Conservation (phyloP, 2,888 invertebrate genomes). For the Allophyes oxyacanthae region DNA sequence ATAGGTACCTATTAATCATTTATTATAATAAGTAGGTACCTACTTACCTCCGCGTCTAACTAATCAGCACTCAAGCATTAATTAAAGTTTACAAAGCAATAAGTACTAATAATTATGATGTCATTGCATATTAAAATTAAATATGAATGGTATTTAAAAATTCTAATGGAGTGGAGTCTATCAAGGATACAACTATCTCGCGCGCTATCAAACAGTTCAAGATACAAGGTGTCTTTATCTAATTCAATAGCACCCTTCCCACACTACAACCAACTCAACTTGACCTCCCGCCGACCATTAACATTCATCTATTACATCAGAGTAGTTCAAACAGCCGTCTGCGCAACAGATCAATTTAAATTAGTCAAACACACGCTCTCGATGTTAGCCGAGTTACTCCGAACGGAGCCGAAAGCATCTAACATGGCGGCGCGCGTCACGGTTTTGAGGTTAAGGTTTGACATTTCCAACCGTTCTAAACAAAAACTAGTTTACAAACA, state of each 20-base stretch:
- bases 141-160: conserved; percentile 44
- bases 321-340: conserved; percentile 33
- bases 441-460: conserved; percentile 89
- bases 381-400: conserved; percentile 68
- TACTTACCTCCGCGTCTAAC: not conserved
- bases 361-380: conserved; percentile 62
- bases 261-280: conserved; percentile 61
- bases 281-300: conserved; percentile 61
- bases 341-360: conserved; percentile 63
- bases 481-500: conserved; percentile 56
- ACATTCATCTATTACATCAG: conserved; percentile 43
- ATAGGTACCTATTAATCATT: too few relatives aligned
- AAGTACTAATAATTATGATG: too few relatives aligned
- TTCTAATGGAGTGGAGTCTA: conserved; percentile 53
- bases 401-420: conserved; percentile 75
- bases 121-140: conserved; percentile 29
- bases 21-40: not conserved
- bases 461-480: conserved; percentile 84
- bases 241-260: conserved; percentile 75
- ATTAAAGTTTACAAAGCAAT: not conserved
- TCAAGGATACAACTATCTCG: conserved; percentile 62
- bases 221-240: conserved; percentile 80
- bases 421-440: conserved; percentile 84
- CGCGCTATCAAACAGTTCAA: conserved; percentile 74
- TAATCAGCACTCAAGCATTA: conserved; percentile 6